Evolutionary conservation across 2,113 vertebrate species (phyloP).

Genomic region (Syrmaticus mikado): DNA sequence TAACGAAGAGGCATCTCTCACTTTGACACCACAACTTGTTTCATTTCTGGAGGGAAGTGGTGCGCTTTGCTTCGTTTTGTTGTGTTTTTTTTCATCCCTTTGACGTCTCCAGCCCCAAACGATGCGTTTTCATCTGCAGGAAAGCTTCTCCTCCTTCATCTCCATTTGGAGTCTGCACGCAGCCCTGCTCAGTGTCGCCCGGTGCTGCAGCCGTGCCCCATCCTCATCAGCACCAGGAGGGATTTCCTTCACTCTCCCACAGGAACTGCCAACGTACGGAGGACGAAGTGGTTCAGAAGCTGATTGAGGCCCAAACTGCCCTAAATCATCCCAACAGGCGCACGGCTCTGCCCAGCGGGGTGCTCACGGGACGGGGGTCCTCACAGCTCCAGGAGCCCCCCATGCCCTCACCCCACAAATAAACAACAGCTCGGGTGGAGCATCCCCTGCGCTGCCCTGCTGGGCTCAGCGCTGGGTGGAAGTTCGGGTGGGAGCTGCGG

Average conservation of each 20-base stretch:
- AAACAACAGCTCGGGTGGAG: not conserved
- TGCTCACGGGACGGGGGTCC: not conserved
- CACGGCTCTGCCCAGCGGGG: not conserved
- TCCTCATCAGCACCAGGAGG: not conserved
- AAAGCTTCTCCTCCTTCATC: not conserved
- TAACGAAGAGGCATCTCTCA: not conserved
- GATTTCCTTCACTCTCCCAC: no score
- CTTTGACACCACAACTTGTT: accelerated
- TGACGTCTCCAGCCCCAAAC: accelerated
- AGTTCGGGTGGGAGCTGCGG: not conserved
- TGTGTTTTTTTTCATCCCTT: not conserved
- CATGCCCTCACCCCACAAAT: not conserved
- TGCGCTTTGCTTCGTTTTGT: not conserved
- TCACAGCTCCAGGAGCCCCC: not conserved
- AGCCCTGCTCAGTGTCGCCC: not conserved
- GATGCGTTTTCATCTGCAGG: accelerated
- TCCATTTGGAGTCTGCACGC: accelerated
- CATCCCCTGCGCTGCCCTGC: not conserved
- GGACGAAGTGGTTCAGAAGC: no score
- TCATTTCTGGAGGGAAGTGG: not conserved
- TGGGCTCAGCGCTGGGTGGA: not conserved
- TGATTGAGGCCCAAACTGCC: not conserved
- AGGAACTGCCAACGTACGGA: not conserved
- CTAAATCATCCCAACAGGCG: not conserved
- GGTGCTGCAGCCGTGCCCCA: not conserved